Conservation (phyloP, 2,113 vertebrate species). For the Ciconia boyciana region DNA sequence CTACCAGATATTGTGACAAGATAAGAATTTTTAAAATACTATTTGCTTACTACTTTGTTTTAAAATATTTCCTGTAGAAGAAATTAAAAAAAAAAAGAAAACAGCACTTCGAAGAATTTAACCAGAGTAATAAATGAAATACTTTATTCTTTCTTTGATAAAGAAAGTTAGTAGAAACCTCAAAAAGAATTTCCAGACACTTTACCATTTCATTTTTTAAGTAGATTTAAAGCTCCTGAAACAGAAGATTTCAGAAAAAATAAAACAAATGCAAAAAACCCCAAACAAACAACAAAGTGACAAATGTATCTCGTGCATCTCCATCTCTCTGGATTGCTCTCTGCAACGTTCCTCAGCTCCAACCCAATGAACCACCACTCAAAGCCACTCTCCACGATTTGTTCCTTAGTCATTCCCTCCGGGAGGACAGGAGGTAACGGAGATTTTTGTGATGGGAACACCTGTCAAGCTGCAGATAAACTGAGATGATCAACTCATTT, state of each 20-base stretch:
- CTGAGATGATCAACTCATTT: background rate
- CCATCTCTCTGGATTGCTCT: background rate
- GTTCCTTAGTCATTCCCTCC: background rate
- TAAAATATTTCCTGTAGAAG: background rate
- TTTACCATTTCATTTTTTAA: background rate
- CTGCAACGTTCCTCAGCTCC: background rate
- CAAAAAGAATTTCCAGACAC: background rate
- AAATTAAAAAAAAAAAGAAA: background rate
- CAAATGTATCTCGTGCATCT: background rate
- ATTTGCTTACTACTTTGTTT: background rate
- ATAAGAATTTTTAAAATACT: background rate
- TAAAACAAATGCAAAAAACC: no score
- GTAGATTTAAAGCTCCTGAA: background rate
- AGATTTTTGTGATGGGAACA: background rate
- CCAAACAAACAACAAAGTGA: background rate
- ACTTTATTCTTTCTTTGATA: background rate
- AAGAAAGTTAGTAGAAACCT: background rate
- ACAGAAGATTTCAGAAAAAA: background rate
- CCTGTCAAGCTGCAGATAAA: slow-evolving; percentile 28
- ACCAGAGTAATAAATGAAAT: background rate
- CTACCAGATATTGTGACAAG: background rate
- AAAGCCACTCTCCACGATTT: background rate
- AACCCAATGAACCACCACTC: background rate
- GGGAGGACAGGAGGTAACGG: background rate
- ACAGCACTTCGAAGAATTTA: background rate